phyloP scores from a whole-genome alignment of 2,113 vertebrate species.

The Sturnira hondurensis region DNA sequence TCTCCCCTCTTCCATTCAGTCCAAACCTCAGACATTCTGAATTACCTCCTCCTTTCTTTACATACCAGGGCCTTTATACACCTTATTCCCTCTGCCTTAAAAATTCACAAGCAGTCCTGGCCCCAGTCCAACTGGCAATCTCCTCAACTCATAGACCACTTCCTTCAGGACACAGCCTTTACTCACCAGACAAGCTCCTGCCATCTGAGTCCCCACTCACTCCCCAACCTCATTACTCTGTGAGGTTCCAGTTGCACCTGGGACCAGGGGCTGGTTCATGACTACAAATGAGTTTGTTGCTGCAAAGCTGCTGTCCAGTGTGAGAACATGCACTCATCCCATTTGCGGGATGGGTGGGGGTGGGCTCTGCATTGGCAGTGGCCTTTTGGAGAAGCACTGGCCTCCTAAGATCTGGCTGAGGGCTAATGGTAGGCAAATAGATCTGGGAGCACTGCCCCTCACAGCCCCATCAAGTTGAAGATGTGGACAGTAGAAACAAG shows the following conservation, averaged over 20 bases:
- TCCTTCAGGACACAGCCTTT: neutral
- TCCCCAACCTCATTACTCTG: neutral
- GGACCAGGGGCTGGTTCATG: neutral
- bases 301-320: neutral
- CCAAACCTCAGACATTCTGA: neutral
- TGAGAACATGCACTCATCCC: neutral
- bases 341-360: neutral
- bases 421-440: neutral
- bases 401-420: neutral
- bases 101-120: neutral
- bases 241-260: neutral
- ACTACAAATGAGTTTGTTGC: neutral
- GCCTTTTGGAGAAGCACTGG: neutral
- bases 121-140: neutral
- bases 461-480: neutral
- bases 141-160: neutral
- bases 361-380: neutral
- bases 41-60: conserved; percentile 8
- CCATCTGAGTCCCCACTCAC: neutral
- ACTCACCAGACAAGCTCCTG: neutral
- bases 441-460: neutral
- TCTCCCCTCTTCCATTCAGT: neutral
- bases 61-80: neutral
- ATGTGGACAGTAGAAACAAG: neutral
- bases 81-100: neutral